These are phyloP conservation scores for Margaritifera margaritifera DNA, from an alignment of 2,888 invertebrate genomes.

Conservation along the genomic window DNA sequence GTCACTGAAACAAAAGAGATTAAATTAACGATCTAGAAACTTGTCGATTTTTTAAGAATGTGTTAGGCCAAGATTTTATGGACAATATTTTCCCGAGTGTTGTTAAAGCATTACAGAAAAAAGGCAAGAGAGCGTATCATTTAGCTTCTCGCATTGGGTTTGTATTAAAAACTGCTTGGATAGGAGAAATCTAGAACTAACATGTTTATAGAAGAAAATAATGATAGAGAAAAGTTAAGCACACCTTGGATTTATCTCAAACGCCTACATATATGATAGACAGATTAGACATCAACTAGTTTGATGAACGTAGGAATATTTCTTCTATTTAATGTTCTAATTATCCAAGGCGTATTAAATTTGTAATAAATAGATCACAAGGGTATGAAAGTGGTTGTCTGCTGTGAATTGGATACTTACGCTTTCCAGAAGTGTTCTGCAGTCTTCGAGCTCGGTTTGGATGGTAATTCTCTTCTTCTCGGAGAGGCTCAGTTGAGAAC, in stretches of 20 bases:
- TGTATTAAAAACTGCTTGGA: no score
- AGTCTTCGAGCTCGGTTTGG: slow-evolving; percentile 96
- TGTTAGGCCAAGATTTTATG: no score
- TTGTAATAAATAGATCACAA: no score
- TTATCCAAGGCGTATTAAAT: no score
- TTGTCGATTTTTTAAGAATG: not conserved
- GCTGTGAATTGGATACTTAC: slow-evolving; percentile 50
- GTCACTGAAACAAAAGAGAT: no score
- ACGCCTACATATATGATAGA: not conserved
- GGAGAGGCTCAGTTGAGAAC: slow-evolving; percentile 63
- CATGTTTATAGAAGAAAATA: not conserved
- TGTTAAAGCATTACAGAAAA: no score
- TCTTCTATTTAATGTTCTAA: not conserved
- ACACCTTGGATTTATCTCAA: not conserved
- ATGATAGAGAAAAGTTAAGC: no score
- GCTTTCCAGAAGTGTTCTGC: slow-evolving; percentile 74
- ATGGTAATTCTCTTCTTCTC: slow-evolving; percentile 77
- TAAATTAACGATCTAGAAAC: not conserved
- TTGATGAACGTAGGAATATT: not conserved
- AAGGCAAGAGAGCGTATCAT: no score
- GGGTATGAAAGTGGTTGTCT: no score
- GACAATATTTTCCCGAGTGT: no score
- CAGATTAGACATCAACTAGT: not conserved
- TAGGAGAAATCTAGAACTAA: not conserved
- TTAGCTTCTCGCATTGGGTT: no score